Conservation (phyloP, 2,797 vertebrate genomes). For the Xenentodon cancila region DNA sequence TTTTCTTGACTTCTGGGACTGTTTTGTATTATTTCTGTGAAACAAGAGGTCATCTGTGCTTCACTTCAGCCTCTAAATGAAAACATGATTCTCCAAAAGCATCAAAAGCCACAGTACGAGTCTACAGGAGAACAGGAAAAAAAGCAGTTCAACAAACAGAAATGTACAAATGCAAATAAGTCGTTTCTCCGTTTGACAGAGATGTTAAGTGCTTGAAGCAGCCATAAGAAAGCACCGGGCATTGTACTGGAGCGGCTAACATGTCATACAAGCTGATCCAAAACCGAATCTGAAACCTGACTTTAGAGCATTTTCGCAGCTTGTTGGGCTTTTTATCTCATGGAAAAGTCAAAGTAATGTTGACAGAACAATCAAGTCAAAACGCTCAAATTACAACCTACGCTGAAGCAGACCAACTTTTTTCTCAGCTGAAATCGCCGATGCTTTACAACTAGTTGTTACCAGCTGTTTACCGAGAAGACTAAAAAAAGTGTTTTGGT, state of each 20-base stretch:
- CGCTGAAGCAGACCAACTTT: not conserved
- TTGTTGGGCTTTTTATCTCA: not conserved
- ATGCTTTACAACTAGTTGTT: not conserved
- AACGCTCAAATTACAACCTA: not conserved
- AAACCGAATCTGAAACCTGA: not conserved
- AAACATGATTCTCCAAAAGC: not conserved
- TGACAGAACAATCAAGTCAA: not conserved
- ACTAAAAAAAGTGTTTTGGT: no score
- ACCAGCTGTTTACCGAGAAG: no score
- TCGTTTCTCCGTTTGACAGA: no score
- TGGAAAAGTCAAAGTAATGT: not conserved
- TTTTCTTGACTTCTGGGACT: not conserved
- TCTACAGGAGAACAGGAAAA: no score
- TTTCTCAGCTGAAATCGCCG: not conserved
- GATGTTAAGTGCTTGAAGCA: not conserved
- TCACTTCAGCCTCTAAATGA: slow-evolving; percentile 15
- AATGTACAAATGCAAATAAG: no score
- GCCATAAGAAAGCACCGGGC: not conserved
- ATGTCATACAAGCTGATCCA: slow-evolving; percentile 4
- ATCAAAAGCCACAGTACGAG: not conserved
- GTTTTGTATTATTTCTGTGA: slow-evolving; percentile 10
- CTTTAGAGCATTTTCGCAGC: not conserved
- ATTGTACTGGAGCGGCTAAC: not conserved
- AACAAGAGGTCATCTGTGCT: slow-evolving; percentile 15
- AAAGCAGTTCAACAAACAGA: no score